phyloP scores from a whole-genome alignment of 2,797 vertebrate species.

The Phyllotis vaccarum region DNA sequence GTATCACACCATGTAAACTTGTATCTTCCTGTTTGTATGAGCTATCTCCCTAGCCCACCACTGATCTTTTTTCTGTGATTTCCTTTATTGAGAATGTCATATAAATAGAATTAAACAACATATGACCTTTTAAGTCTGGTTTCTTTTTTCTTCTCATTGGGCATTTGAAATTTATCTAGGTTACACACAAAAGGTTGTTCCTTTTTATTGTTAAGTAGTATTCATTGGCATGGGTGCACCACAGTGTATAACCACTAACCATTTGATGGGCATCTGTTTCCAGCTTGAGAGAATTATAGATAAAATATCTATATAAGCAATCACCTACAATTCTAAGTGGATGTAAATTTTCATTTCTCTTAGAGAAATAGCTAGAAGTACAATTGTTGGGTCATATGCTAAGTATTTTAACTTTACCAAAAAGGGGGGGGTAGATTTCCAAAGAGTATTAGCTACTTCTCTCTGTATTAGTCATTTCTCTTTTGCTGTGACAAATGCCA shows the following conservation, averaged over 20 bases:
- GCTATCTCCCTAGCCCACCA: background rate
- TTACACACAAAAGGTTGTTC: background rate
- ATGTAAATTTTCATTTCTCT: background rate
- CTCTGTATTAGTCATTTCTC: background rate
- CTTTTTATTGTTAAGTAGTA: background rate
- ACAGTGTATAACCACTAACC: background rate
- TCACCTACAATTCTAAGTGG: background rate
- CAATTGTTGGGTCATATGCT: background rate
- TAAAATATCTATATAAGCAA: background rate
- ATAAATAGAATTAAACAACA: background rate
- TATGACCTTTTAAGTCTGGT: background rate
- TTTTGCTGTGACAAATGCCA: background rate
- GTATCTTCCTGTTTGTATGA: background rate
- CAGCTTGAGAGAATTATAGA: background rate
- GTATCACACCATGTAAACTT: background rate
- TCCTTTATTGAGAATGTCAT: background rate
- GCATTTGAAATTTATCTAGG: background rate
- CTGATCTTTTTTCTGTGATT: background rate
- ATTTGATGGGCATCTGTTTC: background rate
- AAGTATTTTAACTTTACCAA: conserved; percentile 46
- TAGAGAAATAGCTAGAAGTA: background rate
- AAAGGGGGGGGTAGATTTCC: no score
- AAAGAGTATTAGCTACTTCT: background rate
- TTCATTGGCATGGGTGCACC: background rate
- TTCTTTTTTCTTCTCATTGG: background rate